Evolutionary conservation across 1,140 invertebrate genomes (phyloP), one percentile per base, ranked within the genome.

Genomic region (Hyles euphorbiae): DNA sequence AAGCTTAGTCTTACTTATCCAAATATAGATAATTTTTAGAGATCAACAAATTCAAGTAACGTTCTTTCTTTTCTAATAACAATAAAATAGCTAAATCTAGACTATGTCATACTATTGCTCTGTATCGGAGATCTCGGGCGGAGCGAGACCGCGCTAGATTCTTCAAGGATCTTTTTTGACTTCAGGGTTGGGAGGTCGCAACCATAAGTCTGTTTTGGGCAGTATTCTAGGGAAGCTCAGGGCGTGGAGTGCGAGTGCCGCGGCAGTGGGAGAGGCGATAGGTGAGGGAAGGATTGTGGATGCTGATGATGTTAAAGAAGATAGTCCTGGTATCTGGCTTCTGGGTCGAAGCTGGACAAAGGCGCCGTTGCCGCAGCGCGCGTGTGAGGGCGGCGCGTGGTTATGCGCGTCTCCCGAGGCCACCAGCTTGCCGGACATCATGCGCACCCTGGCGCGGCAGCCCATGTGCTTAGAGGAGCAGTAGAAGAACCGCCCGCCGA

Each of bases 391-490:
- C 9, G 83, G 83, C 11, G 78, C 74, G 53, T 88, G 85, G 60
- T 88, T 87, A 54, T 88, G 85, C 5, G 65, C 70, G 51, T 87
- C 83, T 0, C 76, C 79, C 5, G 82, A 84, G 2, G 78, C 76
- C 6, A 87, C 69, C 55, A 87, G 67, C 62, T 80, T 81, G 5
- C 83, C 83, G 1, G 73, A 70, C 43, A 83, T 74, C 10, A 86
- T 60, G 0, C 83, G 59, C 5, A 88, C 83, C 34, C 86, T 61
- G 34, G 86, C 86, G 34, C 81, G 56, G 64, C 86, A 88, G 5
- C 86, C 86, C 77, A 84, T 84, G 50, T 88, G 86, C 63, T 88
- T 88, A 5, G 86, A 88, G 4, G 83, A 87, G 53, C 86, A 88
- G 66, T 88, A 88, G 73, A 87, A 88, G 55, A 87, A 88, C 40